Conservation (phyloP, 2,113 vertebrate species). For the Seriola rivoliana region DNA sequence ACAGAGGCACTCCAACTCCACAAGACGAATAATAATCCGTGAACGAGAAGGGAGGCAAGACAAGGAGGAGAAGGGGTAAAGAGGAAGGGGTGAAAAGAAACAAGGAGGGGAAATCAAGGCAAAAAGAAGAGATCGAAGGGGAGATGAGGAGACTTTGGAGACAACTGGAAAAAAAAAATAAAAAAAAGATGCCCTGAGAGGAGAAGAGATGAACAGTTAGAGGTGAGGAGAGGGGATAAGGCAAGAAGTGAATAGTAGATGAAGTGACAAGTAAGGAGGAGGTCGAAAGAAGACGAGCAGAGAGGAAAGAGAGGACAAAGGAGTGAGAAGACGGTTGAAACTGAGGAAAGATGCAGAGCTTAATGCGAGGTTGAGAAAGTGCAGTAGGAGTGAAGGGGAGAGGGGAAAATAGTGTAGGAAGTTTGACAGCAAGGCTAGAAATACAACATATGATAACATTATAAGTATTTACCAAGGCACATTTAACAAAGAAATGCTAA, state of each 20-base stretch:
- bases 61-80: constrained; percentile 47
- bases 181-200: neutral
- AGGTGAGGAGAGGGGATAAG: constrained; percentile 19
- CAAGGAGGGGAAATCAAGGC: neutral
- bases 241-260: constrained; percentile 21
- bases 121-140: neutral
- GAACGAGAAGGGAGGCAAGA: constrained; percentile 66
- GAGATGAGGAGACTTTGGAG: neutral
- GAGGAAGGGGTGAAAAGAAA: neutral
- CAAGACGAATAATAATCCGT: constrained; percentile 64
- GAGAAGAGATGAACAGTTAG: neutral
- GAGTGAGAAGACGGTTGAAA: neutral
- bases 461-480: neutral
- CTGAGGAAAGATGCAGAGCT: neutral
- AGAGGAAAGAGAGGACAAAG: constrained; percentile 12
- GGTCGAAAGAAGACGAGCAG: constrained; percentile 1
- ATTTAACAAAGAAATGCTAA: neutral
- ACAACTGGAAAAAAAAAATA: neutral
- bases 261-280: constrained; percentile 17
- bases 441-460: neutral
- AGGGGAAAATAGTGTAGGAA: neutral
- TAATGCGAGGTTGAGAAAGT: neutral
- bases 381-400: neutral
- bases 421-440: neutral
- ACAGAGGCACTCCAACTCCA: constrained; percentile 31